Evolutionary conservation across 1,140 invertebrate species (phyloP).

Genomic region (Kradibia gibbosae): DNA sequence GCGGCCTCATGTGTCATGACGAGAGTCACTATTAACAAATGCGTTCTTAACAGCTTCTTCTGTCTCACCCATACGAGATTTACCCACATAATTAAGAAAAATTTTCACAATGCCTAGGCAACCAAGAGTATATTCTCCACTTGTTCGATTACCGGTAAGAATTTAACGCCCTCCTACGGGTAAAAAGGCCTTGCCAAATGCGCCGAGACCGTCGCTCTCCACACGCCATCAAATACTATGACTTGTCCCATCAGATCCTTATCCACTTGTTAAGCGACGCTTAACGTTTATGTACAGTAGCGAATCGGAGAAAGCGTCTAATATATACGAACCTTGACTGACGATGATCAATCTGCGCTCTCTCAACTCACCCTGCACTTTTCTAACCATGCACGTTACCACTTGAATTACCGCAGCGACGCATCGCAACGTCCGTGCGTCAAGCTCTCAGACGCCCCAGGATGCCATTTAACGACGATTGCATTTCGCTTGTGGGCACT

Average conservation of each 20-base stretch:
- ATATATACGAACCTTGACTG: neutral
- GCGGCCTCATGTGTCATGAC: too few relatives aligned
- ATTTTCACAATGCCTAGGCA: too few relatives aligned
- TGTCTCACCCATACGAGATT: too few relatives aligned
- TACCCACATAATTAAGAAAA: too few relatives aligned
- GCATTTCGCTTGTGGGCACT: too few relatives aligned
- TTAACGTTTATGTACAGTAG: too few relatives aligned
- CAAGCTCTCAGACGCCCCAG: neutral
- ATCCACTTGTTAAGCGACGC: neutral
- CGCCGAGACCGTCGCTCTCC: neutral
- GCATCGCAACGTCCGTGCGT: neutral
- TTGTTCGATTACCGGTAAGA: too few relatives aligned
- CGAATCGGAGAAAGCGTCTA: neutral
- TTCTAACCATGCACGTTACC: too few relatives aligned
- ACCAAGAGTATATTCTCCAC: too few relatives aligned
- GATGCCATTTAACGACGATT: too few relatives aligned
- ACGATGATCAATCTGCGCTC: neutral
- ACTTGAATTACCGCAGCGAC: neutral
- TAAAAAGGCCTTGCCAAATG: neutral
- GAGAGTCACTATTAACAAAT: too few relatives aligned
- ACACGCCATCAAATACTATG: neutral
- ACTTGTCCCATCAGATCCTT: neutral
- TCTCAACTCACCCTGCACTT: neutral
- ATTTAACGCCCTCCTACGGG: neutral
- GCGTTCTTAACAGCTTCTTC: too few relatives aligned